Evolutionary conservation across 1,140 invertebrate genomes (phyloP).

Genomic region (Lucilia sericata): DNA sequence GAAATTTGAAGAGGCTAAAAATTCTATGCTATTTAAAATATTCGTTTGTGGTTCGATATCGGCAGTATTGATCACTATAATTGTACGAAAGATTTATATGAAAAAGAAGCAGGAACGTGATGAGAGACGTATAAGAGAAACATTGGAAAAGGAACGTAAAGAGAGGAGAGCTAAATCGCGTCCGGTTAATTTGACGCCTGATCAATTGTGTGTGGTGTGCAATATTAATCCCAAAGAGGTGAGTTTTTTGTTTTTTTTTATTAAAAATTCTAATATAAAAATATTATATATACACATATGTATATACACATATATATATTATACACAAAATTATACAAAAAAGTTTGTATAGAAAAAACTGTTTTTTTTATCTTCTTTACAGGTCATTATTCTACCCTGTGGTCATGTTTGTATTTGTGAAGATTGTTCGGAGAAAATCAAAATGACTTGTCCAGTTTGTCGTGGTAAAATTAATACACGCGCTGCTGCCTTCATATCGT

Average conservation of each 20-base stretch:
- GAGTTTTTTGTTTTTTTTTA: neutral
- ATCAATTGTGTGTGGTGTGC: constrained; percentile 83
- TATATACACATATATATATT: too few species aligned
- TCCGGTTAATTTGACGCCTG: constrained; percentile 74
- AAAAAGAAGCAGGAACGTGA: constrained; percentile 71
- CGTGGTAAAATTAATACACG: constrained; percentile 74
- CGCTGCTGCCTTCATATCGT: constrained; percentile 78
- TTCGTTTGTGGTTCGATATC: constrained; percentile 78
- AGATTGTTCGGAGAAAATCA: constrained; percentile 81
- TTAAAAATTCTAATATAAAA: too few species aligned
- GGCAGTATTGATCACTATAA: constrained; percentile 73
- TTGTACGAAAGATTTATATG: constrained; percentile 74
- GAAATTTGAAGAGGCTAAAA: constrained; percentile 76
- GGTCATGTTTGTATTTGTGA: constrained; percentile 87
- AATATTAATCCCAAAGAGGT: constrained; percentile 80
- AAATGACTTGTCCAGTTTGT: constrained; percentile 79
- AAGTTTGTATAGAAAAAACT: neutral
- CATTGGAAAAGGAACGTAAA: constrained; percentile 74
- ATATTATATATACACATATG: too few species aligned
- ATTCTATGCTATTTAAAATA: constrained; percentile 62
- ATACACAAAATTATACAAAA: too few species aligned
- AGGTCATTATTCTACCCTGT: constrained; percentile 84
- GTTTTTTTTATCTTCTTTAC: constrained; percentile 37
- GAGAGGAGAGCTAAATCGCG: constrained; percentile 74
- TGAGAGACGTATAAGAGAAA: constrained; percentile 72